These are phyloP conservation scores for Camponotus vicinus DNA, from an alignment of 1,140 invertebrate species.

Conservation along the genomic window DNA sequence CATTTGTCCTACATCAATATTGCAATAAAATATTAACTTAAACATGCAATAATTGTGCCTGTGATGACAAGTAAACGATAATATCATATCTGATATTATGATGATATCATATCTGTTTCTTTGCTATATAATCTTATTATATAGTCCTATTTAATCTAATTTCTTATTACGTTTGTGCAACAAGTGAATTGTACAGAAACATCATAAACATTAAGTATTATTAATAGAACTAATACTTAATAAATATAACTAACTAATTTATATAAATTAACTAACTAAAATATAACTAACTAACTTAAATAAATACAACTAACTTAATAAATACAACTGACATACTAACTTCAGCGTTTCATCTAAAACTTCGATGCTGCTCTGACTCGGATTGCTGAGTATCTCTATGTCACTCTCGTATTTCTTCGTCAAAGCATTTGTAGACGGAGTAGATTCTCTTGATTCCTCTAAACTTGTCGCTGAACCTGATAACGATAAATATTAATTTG, in stretches of 20 bases:
- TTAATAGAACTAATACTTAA: neutral
- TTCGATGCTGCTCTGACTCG: conserved; percentile 89
- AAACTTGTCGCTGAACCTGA: conserved; percentile 85
- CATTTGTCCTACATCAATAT: conserved; percentile 74
- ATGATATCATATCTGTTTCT: neutral
- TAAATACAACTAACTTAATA: too few relatives aligned
- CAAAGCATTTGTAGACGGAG: conserved; percentile 83
- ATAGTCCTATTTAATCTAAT: neutral
- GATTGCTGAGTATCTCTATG: conserved; percentile 89
- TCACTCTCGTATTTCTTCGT: conserved; percentile 87
- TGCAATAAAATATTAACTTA: neutral
- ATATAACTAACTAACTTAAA: too few relatives aligned
- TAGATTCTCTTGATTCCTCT: conserved; percentile 84
- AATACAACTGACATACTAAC: conserved; percentile 69
- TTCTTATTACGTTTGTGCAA: neutral
- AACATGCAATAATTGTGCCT: neutral
- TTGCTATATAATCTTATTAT: conserved; percentile 19
- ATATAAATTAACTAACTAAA: too few relatives aligned
- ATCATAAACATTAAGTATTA: neutral
- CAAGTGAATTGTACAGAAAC: conserved; percentile 4
- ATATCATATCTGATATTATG: neutral
- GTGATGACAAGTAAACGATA: neutral
- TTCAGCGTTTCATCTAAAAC: conserved; percentile 86
- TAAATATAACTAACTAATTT: too few relatives aligned
- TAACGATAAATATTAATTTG: neutral